A percentile compares a stretch with the other conserved stretches of the same genome.
Evolutionary conservation across 2,113 vertebrate species (phyloP).

Genomic region (Ictalurus punctatus): DNA sequence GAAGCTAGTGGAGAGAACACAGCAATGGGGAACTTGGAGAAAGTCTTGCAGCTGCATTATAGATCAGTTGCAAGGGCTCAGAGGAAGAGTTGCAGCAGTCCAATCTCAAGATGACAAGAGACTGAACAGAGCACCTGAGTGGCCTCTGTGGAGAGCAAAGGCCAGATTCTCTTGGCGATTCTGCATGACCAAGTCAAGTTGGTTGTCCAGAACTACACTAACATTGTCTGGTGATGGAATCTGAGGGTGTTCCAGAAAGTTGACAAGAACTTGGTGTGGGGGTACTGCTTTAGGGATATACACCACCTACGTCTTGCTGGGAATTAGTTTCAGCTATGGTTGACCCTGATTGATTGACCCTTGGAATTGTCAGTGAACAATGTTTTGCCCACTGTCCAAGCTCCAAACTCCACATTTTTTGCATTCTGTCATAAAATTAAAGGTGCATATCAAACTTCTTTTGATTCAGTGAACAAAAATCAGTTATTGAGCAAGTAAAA

Average conservation of each 20-base stretch:
- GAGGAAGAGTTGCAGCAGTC: neutral
- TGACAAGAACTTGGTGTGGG: neutral
- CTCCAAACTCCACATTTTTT: neutral
- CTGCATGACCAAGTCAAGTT: neutral
- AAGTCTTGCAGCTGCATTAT: neutral
- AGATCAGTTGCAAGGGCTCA: neutral
- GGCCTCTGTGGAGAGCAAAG: neutral
- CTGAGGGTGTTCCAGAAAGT: neutral
- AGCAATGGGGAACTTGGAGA: neutral
- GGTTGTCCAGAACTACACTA: neutral
- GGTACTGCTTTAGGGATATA: neutral
- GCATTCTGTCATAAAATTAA: neutral
- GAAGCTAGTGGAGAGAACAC: neutral
- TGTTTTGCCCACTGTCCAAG: no score
- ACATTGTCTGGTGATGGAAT: neutral
- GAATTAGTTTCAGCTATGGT: neutral
- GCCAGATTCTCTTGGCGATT: neutral
- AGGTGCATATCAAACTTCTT: no score
- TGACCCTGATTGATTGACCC: neutral
- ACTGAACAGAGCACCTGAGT: neutral
- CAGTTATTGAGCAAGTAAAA: no score
- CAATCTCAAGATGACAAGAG: neutral
- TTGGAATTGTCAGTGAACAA: neutral
- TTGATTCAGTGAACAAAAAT: no score
- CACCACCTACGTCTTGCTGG: neutral